Evolutionary conservation across 2,888 invertebrate species (phyloP), one percentile per base, ranked within the genome.

Genomic region (Lasioglossum villosulum): DNA sequence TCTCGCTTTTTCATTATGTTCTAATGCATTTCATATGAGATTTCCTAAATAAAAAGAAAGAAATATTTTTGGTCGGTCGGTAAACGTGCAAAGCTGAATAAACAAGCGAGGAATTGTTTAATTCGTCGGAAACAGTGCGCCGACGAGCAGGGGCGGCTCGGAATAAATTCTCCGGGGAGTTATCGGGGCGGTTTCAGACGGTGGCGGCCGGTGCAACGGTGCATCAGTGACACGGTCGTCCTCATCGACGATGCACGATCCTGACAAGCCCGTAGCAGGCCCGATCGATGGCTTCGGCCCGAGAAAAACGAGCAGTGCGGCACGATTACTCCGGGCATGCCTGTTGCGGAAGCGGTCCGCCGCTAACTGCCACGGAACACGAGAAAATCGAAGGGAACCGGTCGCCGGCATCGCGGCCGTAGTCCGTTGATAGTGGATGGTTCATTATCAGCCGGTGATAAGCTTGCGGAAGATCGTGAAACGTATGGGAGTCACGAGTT

Each of bases 351-450:
- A 89, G 90, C 80, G 73, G 80, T 80, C 72, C 81, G 83, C 88
- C 84, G 90, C 88, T 92, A 93, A 93, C 92, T 92, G 91, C 91
- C 85, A 78, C 83, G 88, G 83, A 91, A 90, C 93, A 93, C 90
- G 93, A 91, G 92, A 92, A 93, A 93, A 91, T 90, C 89, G 88
- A 88, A 89, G 70, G 91, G 89, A 91, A 88, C 87, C 89, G 83
- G 84, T 85, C 86, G 86, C 83, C 80, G 87, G 82, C 87, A 76
- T 59, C 80, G 75, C 72, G 84, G 83, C 66, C 78, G 82, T 74
- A 85, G 80, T 72, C 75, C 81, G 83, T 85, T 83, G 86, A 86
- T 86, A 83, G 81, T 75, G 59, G 83, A 68, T 42, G 37, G 66
- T 42, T n/a, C 76, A 80, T 86, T 88, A 84, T 90, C 80, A 70